These are phyloP conservation scores for Chionis minor DNA, from an alignment of 2,113 vertebrate genomes.

Conservation along the genomic window DNA sequence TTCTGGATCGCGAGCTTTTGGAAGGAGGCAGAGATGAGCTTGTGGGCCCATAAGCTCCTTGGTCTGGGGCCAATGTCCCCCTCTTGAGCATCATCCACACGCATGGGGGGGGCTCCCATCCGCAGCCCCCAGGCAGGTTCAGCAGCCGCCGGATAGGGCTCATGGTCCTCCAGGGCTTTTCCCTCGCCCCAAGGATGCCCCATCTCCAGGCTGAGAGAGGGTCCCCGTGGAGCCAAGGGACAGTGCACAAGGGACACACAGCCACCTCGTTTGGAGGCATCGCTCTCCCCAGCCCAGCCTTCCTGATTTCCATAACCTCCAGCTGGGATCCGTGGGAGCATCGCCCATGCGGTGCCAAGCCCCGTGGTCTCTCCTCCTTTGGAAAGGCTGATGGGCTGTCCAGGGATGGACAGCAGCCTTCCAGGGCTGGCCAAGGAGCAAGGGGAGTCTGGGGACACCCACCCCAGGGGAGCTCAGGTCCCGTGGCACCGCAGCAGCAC, in stretches of 20 bases:
- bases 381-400: neutral
- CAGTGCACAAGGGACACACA: rapidly evolving
- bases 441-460: neutral
- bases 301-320: rapidly evolving
- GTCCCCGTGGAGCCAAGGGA: neutral
- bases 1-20: neutral
- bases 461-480: neutral
- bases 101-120: neutral
- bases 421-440: neutral
- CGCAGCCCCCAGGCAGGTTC: too few relatives aligned
- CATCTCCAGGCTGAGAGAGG: neutral
- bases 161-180: rapidly evolving
- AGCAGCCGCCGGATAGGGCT: neutral
- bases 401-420: neutral
- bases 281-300: rapidly evolving
- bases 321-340: rapidly evolving
- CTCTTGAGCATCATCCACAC: neutral
- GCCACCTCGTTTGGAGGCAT: rapidly evolving
- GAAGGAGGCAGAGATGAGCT: neutral
- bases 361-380: neutral
- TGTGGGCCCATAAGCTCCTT: rapidly evolving
- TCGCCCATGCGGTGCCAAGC: rapidly evolving
- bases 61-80: rapidly evolving
- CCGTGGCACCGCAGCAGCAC: rapidly evolving
- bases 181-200: neutral